phyloP scores from a whole-genome alignment of 2,113 vertebrate species.

The Sardina pilchardus region DNA sequence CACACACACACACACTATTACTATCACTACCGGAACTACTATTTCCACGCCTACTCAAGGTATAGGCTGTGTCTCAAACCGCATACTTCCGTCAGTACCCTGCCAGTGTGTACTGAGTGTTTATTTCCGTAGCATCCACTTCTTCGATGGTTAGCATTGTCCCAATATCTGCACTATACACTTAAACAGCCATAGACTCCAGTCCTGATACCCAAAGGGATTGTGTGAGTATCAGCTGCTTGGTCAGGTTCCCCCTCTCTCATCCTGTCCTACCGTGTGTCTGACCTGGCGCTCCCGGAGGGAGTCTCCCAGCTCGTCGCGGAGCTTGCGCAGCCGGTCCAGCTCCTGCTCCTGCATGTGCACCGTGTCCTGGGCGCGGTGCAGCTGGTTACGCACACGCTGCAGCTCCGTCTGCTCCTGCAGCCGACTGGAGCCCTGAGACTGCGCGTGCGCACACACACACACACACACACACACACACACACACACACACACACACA shows the following conservation, averaged over 20 bases:
- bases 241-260: neutral
- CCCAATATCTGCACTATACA: too few species aligned
- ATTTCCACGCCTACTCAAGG: too few species aligned
- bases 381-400: conserved; percentile 74
- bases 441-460: conserved; percentile 56
- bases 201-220: neutral
- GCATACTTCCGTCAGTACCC: too few species aligned
- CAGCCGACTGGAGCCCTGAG: conserved; percentile 66
- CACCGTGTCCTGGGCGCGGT: conserved; percentile 76
- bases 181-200: neutral
- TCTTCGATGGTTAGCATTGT: too few species aligned
- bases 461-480: neutral
- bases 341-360: conserved; percentile 81
- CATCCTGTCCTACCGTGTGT: conserved; percentile 31
- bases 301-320: conserved; percentile 74
- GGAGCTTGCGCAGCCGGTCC: conserved; percentile 76
- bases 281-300: conserved; percentile 76
- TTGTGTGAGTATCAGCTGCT: neutral
- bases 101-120: too few species aligned
- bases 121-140: too few species aligned
- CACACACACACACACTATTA: neutral
- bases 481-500: neutral
- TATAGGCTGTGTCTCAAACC: too few species aligned
- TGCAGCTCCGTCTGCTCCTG: conserved; percentile 81
- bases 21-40: too few species aligned